Evolutionary conservation across 2,113 vertebrate genomes (phyloP), one percentile per base, ranked within the genome.

Genomic region (Rhinolophus ferrumequinum): DNA sequence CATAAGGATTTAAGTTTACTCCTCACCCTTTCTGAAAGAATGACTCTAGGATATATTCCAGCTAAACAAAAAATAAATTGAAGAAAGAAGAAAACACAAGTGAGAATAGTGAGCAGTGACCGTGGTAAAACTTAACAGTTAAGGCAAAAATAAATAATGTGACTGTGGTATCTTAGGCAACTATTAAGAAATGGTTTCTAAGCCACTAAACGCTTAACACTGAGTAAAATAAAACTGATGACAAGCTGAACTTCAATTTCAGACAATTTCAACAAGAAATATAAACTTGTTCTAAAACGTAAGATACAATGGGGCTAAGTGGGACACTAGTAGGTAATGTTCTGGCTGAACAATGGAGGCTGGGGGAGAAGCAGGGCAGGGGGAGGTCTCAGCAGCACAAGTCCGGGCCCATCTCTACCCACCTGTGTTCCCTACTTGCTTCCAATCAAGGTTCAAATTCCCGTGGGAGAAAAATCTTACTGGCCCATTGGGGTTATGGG

Each of bases 291-390:
- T 44, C 35, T 58, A 58, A 58, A 52, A 15, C 5, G 6, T 19
- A 35, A 58, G 77, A 19, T 14, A 56, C 33, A 18, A 3, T 18
- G 22, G 52, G 4, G 38, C 88, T 28, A 8, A n/a, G 2, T 16
- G 13, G n/a, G 30, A 44, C 0, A 6, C 19, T 0, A 2, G 14
- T 0, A 0, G 69, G 19, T 3, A 76, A 8, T 19, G 8, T 21
- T 47, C 54, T 8, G 79, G 54, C n/a, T 52, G 6, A 35, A 11
- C 3, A 19, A 21, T 44, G 5, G 21, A 67, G 33, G 79, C 64
- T 3, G 0, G 22, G 44, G 44, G 13, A 21, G 62, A n/a, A 15
- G 8, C 30, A 24, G 60, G 73, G n/a, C 35, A 1, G 44, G 6
- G 58, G 2, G 24, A 19, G 24, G 35, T 41, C 52, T 28, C 16